Conservation (phyloP, 2,888 invertebrate species). For the Chrysolina oricalcia region DNA sequence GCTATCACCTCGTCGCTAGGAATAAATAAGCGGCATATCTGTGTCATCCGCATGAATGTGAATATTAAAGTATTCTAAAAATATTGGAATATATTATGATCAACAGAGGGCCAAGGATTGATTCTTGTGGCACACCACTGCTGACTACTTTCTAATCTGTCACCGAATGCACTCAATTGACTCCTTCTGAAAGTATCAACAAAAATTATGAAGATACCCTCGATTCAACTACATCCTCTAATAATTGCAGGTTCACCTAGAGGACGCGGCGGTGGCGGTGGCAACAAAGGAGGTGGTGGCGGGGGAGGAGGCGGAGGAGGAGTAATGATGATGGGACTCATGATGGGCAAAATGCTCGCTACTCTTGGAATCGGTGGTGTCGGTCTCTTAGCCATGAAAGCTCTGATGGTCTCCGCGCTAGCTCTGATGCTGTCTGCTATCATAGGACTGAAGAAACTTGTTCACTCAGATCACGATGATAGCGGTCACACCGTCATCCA, state of each 20-base stretch:
- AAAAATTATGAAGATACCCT: not conserved
- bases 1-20: too few relatives aligned
- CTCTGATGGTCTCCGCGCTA: slow-evolving; percentile 76
- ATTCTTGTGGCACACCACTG: too few relatives aligned
- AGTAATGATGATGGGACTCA: slow-evolving; percentile 77
- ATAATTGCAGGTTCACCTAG: slow-evolving; percentile 74
- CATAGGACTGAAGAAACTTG: slow-evolving; percentile 82
- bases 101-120: too few relatives aligned
- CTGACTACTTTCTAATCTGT: too few relatives aligned
- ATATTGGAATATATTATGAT: too few relatives aligned
- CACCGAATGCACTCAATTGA: too few relatives aligned
- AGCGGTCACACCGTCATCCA: slow-evolving; percentile 73
- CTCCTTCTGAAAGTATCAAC: not conserved
- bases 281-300: slow-evolving; percentile 67
- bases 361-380: slow-evolving; percentile 84
- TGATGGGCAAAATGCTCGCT: slow-evolving; percentile 86
- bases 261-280: slow-evolving; percentile 73
- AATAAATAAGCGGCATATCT: too few relatives aligned
- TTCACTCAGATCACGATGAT: slow-evolving; percentile 74
- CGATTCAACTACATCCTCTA: not conserved
- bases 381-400: slow-evolving; percentile 85
- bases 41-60: too few relatives aligned
- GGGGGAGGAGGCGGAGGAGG: slow-evolving; percentile 73
- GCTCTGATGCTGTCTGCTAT: slow-evolving; percentile 85
- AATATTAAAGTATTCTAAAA: too few relatives aligned